phyloP scores from a whole-genome alignment of 2,888 invertebrate species.

The Hemicrepidius hirtus region DNA sequence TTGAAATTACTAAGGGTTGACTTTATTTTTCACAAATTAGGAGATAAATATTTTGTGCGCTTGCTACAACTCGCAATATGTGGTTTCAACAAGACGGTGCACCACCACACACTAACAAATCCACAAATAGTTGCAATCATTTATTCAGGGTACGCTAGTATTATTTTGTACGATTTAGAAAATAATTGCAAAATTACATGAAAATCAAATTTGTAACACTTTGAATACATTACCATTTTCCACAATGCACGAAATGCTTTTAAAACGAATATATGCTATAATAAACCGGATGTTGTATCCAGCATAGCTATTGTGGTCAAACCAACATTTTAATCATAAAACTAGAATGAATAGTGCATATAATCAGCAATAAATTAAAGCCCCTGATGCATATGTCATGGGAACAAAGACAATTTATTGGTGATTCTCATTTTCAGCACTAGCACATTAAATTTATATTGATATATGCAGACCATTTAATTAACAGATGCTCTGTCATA shows the following conservation, averaged over 20 bases:
- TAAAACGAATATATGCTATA: neutral
- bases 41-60: too few species aligned
- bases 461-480: slow-evolving; percentile 21
- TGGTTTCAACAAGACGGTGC: too few species aligned
- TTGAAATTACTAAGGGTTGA: neutral
- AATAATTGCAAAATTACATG: too few species aligned
- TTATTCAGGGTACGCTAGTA: too few species aligned
- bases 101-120: too few species aligned
- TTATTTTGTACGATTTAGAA: too few species aligned
- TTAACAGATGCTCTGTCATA: slow-evolving; percentile 14
- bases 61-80: too few species aligned
- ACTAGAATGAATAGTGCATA: slow-evolving; percentile 34
- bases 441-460: slow-evolving; percentile 6
- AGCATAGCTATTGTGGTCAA: slow-evolving; percentile 5
- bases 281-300: neutral
- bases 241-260: too few species aligned
- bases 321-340: slow-evolving; percentile 31
- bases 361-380: slow-evolving; percentile 39
- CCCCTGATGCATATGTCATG: slow-evolving; percentile 32
- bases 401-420: slow-evolving; percentile 38
- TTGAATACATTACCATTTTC: too few species aligned
- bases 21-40: neutral
- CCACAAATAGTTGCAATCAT: too few species aligned
- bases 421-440: slow-evolving; percentile 26
- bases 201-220: too few species aligned